Base-by-base conservation (phyloP, 2,113 vertebrate genomes). In the Colaptes auratus region DNA sequence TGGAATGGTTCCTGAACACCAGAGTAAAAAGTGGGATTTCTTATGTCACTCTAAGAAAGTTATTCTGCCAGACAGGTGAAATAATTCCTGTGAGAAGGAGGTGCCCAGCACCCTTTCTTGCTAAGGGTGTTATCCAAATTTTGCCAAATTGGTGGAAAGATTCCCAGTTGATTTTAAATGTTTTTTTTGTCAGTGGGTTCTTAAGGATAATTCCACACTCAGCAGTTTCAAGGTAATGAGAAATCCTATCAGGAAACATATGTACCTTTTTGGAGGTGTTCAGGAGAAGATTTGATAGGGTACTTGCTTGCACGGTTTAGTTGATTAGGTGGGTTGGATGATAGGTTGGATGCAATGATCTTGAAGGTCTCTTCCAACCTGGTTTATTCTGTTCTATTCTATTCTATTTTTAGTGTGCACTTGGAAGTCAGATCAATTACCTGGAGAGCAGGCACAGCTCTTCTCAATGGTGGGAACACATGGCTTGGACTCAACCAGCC, bases 401-500 rank as follows among this genome's bases (percentile, higher is more conserved):
- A n/a, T n/a, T n/a, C n/a, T n/a, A n/a, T n/a, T n/a, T n/a, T 61
- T 28, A 87, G 55, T 12, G 56, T 64, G 42, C 12, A 39, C 15
- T 66, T 0, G 0, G 42, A 52, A 70, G 19, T 46, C 16, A 13
- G 7, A 28, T 0, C 24, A 55, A 44, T 44, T 56, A 91, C 81
- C 74, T 89, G 84, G 59, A 91, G 71, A 63, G 66, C 11, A 75
- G 39, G 46, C 35, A 27, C 20, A 56, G 44, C 8, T 61, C 72
- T 88, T 91, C 61, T 35, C 25, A 23, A 25, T 3, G 8, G 27
- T 25, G 3, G 58, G 72, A 90, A 75, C 48, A 61, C 56, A 48
- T 0, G 1, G 53, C 30, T 84, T 61, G 66, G 33, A 27, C 73
- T 67, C 48, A 92, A 15, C 65, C 48, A 72, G 53, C 46, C 59